A percentile compares a stretch with the other conserved stretches of the same genome.
These are phyloP conservation scores for Melitaea cinxia DNA, from an alignment of 1,140 invertebrate species.

Conservation along the genomic window DNA sequence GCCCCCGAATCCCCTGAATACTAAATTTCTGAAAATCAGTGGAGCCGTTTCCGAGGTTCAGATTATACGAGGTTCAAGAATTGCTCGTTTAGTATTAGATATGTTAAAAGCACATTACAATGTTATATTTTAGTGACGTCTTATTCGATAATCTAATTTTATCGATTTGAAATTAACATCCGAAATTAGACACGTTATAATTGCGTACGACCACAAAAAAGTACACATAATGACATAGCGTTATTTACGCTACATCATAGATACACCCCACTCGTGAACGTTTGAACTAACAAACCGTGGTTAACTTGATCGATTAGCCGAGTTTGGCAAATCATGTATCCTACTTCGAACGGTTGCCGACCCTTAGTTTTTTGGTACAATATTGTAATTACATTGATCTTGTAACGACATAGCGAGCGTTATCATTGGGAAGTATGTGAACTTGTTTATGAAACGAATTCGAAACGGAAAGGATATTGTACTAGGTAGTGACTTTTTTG, in stretches of 20 bases:
- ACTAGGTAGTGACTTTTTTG: too few relatives aligned
- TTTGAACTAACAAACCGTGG: constrained; percentile 73
- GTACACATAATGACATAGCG: constrained; percentile 58
- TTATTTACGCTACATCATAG: constrained; percentile 54
- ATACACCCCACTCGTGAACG: constrained; percentile 42
- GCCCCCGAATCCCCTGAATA: too few relatives aligned
- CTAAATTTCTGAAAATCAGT: too few relatives aligned
- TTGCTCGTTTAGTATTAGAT: too few relatives aligned
- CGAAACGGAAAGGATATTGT: too few relatives aligned
- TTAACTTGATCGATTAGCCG: constrained; percentile 76
- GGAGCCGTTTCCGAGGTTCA: too few relatives aligned
- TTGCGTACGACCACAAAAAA: background rate
- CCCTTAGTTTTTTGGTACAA: background rate
- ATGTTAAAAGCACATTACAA: too few relatives aligned
- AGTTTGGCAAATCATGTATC: constrained; percentile 59
- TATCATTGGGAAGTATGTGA: background rate
- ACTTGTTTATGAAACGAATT: too few relatives aligned
- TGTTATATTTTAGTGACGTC: too few relatives aligned
- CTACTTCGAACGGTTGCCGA: background rate
- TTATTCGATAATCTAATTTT: background rate
- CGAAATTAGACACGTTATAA: background rate
- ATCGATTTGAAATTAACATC: background rate
- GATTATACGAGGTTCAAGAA: too few relatives aligned
- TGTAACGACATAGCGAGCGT: background rate
- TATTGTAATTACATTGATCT: constrained; percentile 1